These are phyloP conservation scores for Cydia fagiglandana DNA, from an alignment of 1,140 invertebrate genomes.

Conservation along the genomic window DNA sequence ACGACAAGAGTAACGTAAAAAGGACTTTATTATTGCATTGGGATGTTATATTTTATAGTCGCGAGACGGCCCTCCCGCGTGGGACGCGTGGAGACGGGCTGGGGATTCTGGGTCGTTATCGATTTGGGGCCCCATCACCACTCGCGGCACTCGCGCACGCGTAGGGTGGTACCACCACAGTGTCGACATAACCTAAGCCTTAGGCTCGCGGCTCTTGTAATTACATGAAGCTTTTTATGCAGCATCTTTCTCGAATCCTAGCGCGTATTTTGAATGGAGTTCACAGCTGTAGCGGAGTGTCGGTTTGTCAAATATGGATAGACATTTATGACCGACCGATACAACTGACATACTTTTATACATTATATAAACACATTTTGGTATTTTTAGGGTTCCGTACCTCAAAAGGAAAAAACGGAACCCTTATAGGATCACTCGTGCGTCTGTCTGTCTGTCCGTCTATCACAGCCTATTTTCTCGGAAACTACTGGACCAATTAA, in stretches of 20 bases:
- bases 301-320: no score
- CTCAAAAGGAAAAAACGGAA: no score
- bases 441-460: no score
- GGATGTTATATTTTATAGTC: conserved; percentile 64
- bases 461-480: no score
- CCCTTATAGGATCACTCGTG: no score
- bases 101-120: conserved; percentile 71
- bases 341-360: no score
- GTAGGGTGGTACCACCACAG: conserved; percentile 37
- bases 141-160: conserved; percentile 55
- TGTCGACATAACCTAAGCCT: not conserved
- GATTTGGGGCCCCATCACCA: conserved; percentile 68
- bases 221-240: not conserved
- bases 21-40: conserved; percentile 65
- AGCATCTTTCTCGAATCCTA: not conserved
- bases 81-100: conserved; percentile 53
- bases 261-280: not conserved
- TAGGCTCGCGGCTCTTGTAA: not conserved
- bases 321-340: no score
- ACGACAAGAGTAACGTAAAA: conserved; percentile 56
- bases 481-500: no score
- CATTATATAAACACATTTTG: no score
- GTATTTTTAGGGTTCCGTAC: no score
- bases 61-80: conserved; percentile 36
- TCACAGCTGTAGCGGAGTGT: not conserved